Conservation (phyloP, 2,888 invertebrate species). For the Camptogramma bilineatum region DNA sequence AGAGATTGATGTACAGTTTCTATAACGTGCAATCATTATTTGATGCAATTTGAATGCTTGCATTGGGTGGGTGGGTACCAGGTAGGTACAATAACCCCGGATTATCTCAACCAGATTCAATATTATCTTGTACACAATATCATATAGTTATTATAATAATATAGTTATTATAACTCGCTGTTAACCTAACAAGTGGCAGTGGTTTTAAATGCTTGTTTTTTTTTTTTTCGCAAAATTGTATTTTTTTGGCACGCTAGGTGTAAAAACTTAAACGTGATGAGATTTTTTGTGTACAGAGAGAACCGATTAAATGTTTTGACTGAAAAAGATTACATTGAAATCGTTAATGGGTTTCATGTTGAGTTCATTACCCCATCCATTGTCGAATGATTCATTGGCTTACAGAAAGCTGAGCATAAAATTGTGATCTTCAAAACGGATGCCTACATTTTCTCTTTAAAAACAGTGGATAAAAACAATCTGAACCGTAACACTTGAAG, state of each 20-base stretch:
- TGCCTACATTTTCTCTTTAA: no score
- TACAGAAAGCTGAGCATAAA: neutral
- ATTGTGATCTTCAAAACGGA: no score
- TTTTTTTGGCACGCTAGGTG: neutral
- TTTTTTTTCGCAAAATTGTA: neutral
- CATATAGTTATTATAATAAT: no score
- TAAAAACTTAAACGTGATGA: neutral
- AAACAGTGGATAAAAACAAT: no score
- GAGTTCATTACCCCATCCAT: neutral
- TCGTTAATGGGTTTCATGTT: neutral
- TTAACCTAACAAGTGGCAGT: neutral
- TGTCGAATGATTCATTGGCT: neutral
- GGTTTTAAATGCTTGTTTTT: neutral
- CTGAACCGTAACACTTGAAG: no score
- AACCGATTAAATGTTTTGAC: neutral
- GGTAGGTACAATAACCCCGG: neutral
- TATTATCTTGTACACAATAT: neutral
- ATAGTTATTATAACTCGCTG: neutral
- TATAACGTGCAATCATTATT: constrained; percentile 2
- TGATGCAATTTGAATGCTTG: constrained; percentile 6
- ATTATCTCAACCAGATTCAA: neutral
- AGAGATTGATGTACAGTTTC: constrained; percentile 12
- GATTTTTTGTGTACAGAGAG: neutral
- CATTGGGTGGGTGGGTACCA: neutral
- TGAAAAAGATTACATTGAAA: neutral